Base-by-base conservation (phyloP, 2,113 vertebrate species). In the Sylvia atricapilla region DNA sequence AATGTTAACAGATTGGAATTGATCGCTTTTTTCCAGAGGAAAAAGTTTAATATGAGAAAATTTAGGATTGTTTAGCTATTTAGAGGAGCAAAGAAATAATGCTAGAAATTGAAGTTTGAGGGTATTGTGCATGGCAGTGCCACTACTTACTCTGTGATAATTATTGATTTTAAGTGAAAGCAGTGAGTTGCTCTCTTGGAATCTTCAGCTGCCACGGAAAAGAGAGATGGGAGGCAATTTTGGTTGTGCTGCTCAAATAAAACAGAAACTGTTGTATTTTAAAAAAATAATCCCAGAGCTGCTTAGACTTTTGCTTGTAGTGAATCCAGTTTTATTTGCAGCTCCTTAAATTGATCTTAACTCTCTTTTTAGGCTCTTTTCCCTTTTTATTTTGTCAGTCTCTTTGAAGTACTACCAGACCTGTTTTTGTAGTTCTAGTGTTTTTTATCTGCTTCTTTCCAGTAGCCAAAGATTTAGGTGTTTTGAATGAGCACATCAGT, bases 401-500 rank as follows among this genome's bases (percentile, higher is more conserved):
- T 96, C 97, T 98, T 97, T 98, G 97, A 98, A 98, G 97, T 96
- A 90, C 66, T 81, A 95, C 88, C 97, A 96, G 96, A 63, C 85
- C 96, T 97, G 94, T 95, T 98, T 98, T 97, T 97, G 93, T 96
- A 93, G 77, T 94, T 97, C 92, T 63, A 49, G 68, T 70, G 64
- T 25, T 93, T 96, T 98, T 98, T 98, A 98, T 98, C 98, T 97
- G 59, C 97, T 95, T 53, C 84, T 97, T 97, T 97, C 97, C 98
- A 98, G 98, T 98, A 98, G 98, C 97, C 95, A 95, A 96, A 98
- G 97, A 97, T 98, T 97, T 97, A 98, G 98, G 97, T 98, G 98
- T 98, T 98, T 98, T 98, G 97, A 98, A 97, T 97, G 97, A 98
- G 97, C 97, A 97, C 97, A 98, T 98, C 98, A 98, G 28, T 96